Conservation (phyloP, 2,888 invertebrate genomes). For the Scaptomyza reducta region DNA sequence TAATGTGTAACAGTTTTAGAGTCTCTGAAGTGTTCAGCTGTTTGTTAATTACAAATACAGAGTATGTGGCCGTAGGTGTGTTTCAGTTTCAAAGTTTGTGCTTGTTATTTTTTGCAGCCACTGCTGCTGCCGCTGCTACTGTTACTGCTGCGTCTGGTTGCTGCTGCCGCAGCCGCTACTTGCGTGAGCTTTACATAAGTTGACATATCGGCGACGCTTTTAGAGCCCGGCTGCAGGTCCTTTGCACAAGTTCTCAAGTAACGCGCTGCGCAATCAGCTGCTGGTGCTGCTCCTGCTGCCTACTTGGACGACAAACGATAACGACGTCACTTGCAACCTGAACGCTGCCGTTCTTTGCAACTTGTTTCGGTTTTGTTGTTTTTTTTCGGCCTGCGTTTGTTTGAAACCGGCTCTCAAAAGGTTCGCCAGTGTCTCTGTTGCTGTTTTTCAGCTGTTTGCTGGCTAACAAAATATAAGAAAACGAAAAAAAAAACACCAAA, state of each 20-base stretch:
- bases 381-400: conserved; percentile 37
- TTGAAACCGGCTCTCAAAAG: conserved; percentile 73
- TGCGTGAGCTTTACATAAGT: conserved; percentile 69
- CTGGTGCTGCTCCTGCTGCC: conserved; percentile 38
- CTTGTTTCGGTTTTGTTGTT: conserved; percentile 44
- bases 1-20: neutral
- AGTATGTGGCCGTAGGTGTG: neutral
- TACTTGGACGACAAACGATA: conserved; percentile 4
- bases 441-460: conserved; percentile 71
- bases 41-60: neutral
- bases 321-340: conserved; percentile 58
- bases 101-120: conserved; percentile 30
- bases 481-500: conserved; percentile 6
- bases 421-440: conserved; percentile 61
- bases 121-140: conserved; percentile 3
- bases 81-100: neutral
- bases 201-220: conserved; percentile 63
- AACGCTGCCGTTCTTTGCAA: conserved; percentile 48
- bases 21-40: neutral
- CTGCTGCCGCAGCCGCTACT: conserved; percentile 8
- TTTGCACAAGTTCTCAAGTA: conserved; percentile 67
- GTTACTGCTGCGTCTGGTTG: conserved; percentile 14
- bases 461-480: conserved; percentile 32
- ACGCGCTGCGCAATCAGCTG: conserved; percentile 67
- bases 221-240: conserved; percentile 76